Evolutionary conservation across 2,888 invertebrate species (phyloP).

Genomic region (Catocala fraxini): DNA sequence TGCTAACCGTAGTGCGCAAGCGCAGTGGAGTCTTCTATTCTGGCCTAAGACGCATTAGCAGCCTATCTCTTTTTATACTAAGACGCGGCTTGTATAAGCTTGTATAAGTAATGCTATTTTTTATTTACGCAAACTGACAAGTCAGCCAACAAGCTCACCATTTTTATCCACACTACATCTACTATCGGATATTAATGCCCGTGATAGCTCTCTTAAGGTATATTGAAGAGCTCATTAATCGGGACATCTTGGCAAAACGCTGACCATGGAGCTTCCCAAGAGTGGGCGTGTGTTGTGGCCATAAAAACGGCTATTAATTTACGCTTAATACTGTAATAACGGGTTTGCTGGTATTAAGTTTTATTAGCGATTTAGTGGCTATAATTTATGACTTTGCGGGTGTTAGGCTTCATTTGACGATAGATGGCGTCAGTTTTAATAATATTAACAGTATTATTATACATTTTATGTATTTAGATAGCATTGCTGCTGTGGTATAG

Average conservation of each 20-base stretch:
- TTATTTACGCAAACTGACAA: conserved; percentile 1
- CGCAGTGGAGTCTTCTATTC: too few species aligned
- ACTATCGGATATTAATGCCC: conserved; percentile 62
- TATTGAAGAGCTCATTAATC: conserved; percentile 78
- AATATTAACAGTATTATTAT: conserved; percentile 6
- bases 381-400: conserved; percentile 32
- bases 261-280: conserved; percentile 66
- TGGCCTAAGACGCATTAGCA: too few species aligned
- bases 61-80: too few species aligned
- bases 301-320: conserved; percentile 59
- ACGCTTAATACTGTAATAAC: conserved; percentile 54
- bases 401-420: conserved; percentile 23
- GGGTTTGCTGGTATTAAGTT: conserved; percentile 44
- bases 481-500: too few species aligned
- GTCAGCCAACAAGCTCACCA: conserved; percentile 26
- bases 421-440: conserved; percentile 16
- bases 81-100: not conserved
- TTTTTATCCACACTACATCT: conserved; percentile 36
- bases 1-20: too few species aligned
- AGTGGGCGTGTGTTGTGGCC: conserved; percentile 62
- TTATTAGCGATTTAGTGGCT: conserved; percentile 42
- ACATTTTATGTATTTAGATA: not conserved
- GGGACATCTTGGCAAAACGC: conserved; percentile 74
- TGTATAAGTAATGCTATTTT: too few species aligned
- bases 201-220: conserved; percentile 68